These are phyloP conservation scores for Lacerta bilineata DNA, from an alignment of 2,797 vertebrate species.

Conservation along the genomic window DNA sequence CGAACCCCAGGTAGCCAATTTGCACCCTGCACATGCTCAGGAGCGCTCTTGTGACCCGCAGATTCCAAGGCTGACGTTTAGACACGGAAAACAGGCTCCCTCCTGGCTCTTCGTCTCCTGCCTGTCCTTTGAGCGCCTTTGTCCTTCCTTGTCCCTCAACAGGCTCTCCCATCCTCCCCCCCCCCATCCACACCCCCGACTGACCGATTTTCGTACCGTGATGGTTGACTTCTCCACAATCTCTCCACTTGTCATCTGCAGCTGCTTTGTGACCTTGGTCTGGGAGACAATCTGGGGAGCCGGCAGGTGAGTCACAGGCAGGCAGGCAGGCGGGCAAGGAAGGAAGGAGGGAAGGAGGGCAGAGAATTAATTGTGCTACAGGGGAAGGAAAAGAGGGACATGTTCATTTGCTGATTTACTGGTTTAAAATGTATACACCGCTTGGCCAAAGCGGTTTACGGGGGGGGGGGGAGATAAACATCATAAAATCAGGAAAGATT, in stretches of 20 bases:
- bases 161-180: not conserved
- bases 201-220: conserved; percentile 63
- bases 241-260: conserved; percentile 71
- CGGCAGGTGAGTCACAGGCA: not conserved
- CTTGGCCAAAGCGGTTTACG: too few species aligned
- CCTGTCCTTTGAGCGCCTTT: not conserved
- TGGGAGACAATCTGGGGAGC: conserved; percentile 75
- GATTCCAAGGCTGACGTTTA: not conserved
- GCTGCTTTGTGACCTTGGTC: conserved; percentile 72
- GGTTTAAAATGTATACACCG: too few species aligned
- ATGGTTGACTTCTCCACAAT: conserved; percentile 74
- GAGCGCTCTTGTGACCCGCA: not conserved
- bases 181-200: too few species aligned
- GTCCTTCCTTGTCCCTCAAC: not conserved
- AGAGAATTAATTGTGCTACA: not conserved
- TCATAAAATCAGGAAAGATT: too few species aligned
- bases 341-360: not conserved
- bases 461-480: too few species aligned
- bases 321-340: too few species aligned
- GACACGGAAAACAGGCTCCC: not conserved
- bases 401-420: too few species aligned
- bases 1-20: not conserved
- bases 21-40: not conserved
- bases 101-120: too few species aligned
- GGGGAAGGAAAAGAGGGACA: not conserved